A percentile compares a stretch with the other conserved stretches of the same genome.
Evolutionary conservation across 2,113 vertebrate genomes (phyloP).

Genomic region (Asarcornis scutulata): DNA sequence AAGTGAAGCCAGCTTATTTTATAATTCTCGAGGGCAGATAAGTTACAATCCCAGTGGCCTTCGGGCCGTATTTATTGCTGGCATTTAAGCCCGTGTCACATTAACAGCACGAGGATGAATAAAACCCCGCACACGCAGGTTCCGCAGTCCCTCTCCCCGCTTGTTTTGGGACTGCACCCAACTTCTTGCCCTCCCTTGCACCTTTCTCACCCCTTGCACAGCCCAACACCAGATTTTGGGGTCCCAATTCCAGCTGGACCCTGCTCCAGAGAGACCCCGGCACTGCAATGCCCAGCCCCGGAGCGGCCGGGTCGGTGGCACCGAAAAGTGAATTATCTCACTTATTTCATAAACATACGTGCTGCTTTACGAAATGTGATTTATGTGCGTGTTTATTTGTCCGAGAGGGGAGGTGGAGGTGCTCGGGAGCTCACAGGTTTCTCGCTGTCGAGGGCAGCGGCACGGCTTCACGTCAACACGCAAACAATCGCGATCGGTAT

Average conservation of each 20-base stretch:
- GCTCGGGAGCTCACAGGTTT: neutral
- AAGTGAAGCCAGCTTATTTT: neutral
- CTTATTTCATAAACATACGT: rapidly evolving
- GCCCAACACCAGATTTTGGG: neutral
- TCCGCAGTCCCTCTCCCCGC: neutral
- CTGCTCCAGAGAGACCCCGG: rapidly evolving
- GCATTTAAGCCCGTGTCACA: neutral
- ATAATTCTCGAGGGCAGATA: neutral
- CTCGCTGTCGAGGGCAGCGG: neutral
- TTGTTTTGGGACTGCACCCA: neutral
- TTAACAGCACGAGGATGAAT: neutral
- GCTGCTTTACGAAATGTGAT: rapidly evolving
- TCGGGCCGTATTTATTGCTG: neutral
- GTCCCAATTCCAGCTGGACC: neutral
- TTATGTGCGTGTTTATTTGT: rapidly evolving
- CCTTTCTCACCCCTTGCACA: neutral
- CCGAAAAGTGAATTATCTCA: neutral
- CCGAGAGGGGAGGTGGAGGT: neutral
- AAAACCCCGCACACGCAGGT: neutral
- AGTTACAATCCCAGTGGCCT: neutral
- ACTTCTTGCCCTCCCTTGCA: neutral
- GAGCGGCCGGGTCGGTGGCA: rapidly evolving
- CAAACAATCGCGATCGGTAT: neutral
- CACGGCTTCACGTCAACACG: neutral
- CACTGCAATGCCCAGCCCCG: neutral